A percentile compares a stretch with the other conserved stretches of the same genome.
Conservation (phyloP, 2,888 invertebrate genomes). For the Tipula confusa region DNA sequence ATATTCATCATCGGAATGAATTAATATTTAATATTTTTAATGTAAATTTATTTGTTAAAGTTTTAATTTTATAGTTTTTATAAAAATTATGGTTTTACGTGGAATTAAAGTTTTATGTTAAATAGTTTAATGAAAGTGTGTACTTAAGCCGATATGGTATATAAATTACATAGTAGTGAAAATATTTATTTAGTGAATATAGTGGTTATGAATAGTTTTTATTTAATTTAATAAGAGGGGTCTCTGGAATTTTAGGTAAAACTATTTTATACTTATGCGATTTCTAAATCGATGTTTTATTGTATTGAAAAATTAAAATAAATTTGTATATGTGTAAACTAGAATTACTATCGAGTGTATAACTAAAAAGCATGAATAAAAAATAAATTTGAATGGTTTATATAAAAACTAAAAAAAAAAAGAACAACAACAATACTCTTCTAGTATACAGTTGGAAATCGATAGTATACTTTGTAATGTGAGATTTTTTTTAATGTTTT, state of each 20-base stretch:
- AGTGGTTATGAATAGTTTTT: background rate
- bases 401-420: background rate
- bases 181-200: background rate
- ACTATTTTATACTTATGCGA: background rate
- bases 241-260: background rate
- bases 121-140: background rate
- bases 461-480: background rate
- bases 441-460: background rate
- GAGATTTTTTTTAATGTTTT: too few species aligned
- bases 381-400: background rate
- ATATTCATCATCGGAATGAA: background rate
- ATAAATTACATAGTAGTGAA: background rate
- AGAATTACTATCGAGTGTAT: background rate
- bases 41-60: background rate
- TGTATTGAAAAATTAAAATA: background rate
- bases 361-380: background rate
- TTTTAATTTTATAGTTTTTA: too few species aligned
- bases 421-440: background rate
- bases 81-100: background rate
- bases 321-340: background rate
- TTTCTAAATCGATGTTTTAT: background rate
- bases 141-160: background rate
- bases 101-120: background rate
- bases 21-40: background rate
- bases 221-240: background rate